Conservation (phyloP, 2,113 vertebrate genomes). For the Peromyscus polionotus region DNA sequence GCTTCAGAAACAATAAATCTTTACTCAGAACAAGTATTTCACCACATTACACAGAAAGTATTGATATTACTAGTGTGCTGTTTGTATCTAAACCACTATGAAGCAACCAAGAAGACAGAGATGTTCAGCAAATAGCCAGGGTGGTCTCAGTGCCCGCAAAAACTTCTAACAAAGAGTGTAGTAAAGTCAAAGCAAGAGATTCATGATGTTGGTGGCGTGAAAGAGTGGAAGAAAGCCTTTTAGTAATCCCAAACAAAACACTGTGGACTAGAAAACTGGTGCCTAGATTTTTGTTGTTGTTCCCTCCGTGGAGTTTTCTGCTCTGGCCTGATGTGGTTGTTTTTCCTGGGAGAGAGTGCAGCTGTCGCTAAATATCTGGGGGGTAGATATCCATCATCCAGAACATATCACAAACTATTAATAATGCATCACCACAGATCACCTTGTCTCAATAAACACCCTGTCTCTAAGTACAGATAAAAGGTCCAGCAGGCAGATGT, state of each 20-base stretch:
- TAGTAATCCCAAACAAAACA: conserved; percentile 28
- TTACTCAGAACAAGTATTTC: neutral
- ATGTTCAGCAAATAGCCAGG: neutral
- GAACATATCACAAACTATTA: conserved; percentile 73
- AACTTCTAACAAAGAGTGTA: neutral
- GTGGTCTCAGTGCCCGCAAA: neutral
- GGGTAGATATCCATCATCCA: conserved; percentile 73
- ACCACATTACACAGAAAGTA: neutral
- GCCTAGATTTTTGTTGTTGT: neutral
- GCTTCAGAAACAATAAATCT: conserved; percentile 4
- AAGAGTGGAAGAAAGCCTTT: neutral
- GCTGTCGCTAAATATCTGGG: conserved; percentile 63
- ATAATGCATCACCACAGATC: conserved; percentile 79
- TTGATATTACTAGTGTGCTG: neutral
- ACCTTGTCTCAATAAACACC: conserved; percentile 78
- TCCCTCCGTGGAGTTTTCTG: conserved; percentile 5
- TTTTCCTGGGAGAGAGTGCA: conserved; percentile 69
- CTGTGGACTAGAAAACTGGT: conserved; percentile 5
- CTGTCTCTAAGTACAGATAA: conserved; percentile 74
- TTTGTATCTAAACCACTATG: neutral
- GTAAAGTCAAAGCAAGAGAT: conserved; percentile 32
- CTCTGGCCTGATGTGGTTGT: conserved; percentile 38
- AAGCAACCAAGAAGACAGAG: neutral
- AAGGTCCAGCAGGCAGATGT: conserved; percentile 74
- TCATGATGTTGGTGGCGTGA: neutral